Evolutionary conservation across 1,140 invertebrate species (phyloP).

Genomic region (Scaptomyza pallida): DNA sequence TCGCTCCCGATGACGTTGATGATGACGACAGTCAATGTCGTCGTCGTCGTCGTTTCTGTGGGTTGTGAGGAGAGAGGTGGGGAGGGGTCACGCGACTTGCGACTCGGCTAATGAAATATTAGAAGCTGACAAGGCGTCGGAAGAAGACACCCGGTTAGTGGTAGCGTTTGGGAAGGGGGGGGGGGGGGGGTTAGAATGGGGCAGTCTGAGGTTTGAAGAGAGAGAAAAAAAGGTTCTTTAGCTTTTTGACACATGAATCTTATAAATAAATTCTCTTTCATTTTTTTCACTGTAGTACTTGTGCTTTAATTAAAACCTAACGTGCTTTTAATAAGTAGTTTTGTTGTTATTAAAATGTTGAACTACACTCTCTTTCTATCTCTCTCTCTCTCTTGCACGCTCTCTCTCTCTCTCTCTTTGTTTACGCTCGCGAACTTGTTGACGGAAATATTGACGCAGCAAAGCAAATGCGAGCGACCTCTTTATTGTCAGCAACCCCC

Average conservation of each 20-base stretch:
- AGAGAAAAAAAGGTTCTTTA: too few relatives aligned
- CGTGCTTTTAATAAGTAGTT: conserved; percentile 44
- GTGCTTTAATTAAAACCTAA: conserved; percentile 75
- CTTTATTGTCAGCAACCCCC: conserved; percentile 37
- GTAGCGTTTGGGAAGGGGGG: not conserved
- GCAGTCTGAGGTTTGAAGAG: not conserved
- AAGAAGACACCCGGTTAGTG: conserved; percentile 51
- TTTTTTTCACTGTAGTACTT: too few relatives aligned
- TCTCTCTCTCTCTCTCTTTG: conserved; percentile 5
- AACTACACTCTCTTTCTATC: conserved; percentile 16
- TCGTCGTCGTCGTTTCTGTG: too few relatives aligned
- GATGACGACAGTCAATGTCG: conserved; percentile 33
- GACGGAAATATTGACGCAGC: conserved; percentile 75
- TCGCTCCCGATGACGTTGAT: conserved; percentile 26
- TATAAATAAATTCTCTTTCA: too few relatives aligned
- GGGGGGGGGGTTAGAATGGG: not conserved
- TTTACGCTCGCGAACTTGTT: conserved; percentile 36
- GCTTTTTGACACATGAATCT: too few relatives aligned
- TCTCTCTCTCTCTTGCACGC: conserved; percentile 8
- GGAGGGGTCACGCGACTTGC: conserved; percentile 49
- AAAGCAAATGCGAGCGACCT: conserved; percentile 72
- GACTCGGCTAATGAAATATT: conserved; percentile 75
- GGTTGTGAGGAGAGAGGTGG: not conserved
- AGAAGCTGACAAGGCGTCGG: conserved; percentile 68
- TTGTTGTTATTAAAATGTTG: conserved; percentile 35